phyloP scores from a whole-genome alignment of 2,113 vertebrate genomes.

The Cephalopholis sonnerati region DNA sequence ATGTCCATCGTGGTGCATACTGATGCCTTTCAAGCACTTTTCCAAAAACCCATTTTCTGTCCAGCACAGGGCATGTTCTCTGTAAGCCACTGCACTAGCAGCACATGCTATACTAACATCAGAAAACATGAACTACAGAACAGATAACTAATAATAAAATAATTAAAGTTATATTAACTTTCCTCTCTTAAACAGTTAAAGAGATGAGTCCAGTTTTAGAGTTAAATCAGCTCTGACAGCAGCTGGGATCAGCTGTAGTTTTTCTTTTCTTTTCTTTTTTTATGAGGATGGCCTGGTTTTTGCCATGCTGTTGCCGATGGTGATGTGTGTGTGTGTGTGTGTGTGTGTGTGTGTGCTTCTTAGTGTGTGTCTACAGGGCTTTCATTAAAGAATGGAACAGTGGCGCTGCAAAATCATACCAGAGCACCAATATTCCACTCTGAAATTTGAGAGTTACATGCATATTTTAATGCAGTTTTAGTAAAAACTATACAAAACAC shows the following conservation, averaged over 20 bases:
- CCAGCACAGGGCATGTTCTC: not conserved
- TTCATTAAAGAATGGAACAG: slow-evolving; percentile 16
- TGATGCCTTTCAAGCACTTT: slow-evolving; percentile 41
- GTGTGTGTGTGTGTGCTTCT: slow-evolving; percentile 12
- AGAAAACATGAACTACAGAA: slow-evolving; percentile 9
- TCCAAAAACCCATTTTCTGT: slow-evolving; percentile 38
- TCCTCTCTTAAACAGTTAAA: slow-evolving; percentile 2
- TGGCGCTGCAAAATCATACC: not conserved
- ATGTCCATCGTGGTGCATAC: slow-evolving; percentile 19
- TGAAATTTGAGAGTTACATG: not conserved
- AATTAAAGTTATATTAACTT: not conserved
- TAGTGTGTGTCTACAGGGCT: slow-evolving; percentile 19
- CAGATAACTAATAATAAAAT: slow-evolving; percentile 2
- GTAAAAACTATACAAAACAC: not conserved
- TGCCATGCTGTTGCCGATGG: slow-evolving; percentile 1
- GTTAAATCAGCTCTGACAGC: not conserved
- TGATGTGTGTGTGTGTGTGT: slow-evolving; percentile 30
- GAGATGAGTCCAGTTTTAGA: not conserved
- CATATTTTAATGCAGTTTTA: not conserved
- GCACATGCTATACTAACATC: not conserved
- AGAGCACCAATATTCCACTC: not conserved
- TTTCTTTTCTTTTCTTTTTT: not conserved
- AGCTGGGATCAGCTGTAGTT: slow-evolving; percentile 9
- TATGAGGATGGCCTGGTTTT: slow-evolving; percentile 42
- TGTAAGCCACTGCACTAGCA: not conserved